Percentiles rank a stretch among this genome's conserved stretches.
Conservation (phyloP, 1,140 invertebrate species). For the Homarus americanus region DNA sequence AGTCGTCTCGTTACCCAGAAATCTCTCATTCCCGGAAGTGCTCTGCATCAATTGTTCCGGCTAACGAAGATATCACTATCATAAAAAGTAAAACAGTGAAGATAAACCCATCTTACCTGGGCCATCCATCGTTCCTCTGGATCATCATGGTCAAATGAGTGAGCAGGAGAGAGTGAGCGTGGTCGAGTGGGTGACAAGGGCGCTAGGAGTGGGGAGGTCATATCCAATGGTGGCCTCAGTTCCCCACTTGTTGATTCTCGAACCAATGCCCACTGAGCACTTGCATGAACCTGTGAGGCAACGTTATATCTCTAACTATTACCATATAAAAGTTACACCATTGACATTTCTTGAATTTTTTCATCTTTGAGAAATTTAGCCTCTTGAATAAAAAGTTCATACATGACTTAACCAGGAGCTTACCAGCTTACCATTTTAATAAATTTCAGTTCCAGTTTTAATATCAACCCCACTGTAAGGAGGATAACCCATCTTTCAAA, state of each 20-base stretch:
- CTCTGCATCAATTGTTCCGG: too few relatives aligned
- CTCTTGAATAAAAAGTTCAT: too few relatives aligned
- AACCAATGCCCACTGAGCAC: conserved; percentile 91
- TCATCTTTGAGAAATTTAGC: too few relatives aligned
- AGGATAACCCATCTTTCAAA: too few relatives aligned
- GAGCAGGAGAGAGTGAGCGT: conserved; percentile 59
- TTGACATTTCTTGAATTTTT: too few relatives aligned
- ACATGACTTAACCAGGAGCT: too few relatives aligned
- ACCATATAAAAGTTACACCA: too few relatives aligned
- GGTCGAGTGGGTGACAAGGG: conserved; percentile 52
- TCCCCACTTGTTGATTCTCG: conserved; percentile 83
- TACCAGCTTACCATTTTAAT: too few relatives aligned
- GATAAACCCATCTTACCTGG: conserved; percentile 75
- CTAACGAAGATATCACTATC: background rate
- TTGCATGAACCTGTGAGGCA: conserved; percentile 84
- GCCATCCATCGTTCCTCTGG: conserved; percentile 77
- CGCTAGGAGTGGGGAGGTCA: conserved; percentile 77
- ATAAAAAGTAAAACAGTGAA: background rate
- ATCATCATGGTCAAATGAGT: conserved; percentile 69
- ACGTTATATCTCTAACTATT: background rate
- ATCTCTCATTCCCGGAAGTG: too few relatives aligned
- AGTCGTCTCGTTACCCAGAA: too few relatives aligned
- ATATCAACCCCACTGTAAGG: too few relatives aligned
- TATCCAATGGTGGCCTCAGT: conserved; percentile 84
- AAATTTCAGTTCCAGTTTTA: too few relatives aligned